phyloP scores from a whole-genome alignment of 2,888 invertebrate species.

The Drosophila nigricruria region DNA sequence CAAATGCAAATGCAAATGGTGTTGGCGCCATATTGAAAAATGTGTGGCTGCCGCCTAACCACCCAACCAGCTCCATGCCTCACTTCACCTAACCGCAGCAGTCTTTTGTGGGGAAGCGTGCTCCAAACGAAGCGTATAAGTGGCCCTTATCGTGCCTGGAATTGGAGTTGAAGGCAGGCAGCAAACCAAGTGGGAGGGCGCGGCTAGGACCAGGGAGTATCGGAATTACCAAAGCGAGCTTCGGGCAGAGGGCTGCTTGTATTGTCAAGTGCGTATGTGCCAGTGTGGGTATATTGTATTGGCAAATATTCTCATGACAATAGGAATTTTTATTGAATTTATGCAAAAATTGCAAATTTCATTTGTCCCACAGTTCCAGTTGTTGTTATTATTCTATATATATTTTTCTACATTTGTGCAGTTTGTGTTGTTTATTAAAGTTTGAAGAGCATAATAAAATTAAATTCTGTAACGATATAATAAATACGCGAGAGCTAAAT shows the following conservation, averaged over 20 bases:
- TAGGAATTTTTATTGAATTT: constrained; percentile 81
- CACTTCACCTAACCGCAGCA: constrained; percentile 53
- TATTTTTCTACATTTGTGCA: not conserved
- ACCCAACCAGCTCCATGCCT: not conserved
- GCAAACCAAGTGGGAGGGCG: not conserved
- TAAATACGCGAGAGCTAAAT: not conserved
- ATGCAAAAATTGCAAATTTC: constrained; percentile 79
- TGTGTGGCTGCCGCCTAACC: constrained; percentile 39
- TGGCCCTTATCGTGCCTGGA: constrained; percentile 72
- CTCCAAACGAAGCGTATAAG: constrained; percentile 76
- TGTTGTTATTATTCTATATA: constrained; percentile 16
- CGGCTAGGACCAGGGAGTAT: no score
- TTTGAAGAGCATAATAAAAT: constrained; percentile 13
- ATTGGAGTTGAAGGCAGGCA: constrained; percentile 18
- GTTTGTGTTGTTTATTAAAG: constrained; percentile 35
- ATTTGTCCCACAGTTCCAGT: constrained; percentile 55
- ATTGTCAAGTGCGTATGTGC: constrained; percentile 9
- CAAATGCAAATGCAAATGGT: constrained; percentile 78
- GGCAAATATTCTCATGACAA: constrained; percentile 80
- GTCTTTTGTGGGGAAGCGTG: constrained; percentile 65
- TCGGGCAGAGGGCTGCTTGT: not conserved
- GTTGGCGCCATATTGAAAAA: constrained; percentile 80
- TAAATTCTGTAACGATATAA: no score
- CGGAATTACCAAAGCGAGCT: constrained; percentile 3
- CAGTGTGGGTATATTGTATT: constrained; percentile 61